Evolutionary conservation across 2,888 invertebrate species (phyloP).

Genomic region (Acleris sparsana): DNA sequence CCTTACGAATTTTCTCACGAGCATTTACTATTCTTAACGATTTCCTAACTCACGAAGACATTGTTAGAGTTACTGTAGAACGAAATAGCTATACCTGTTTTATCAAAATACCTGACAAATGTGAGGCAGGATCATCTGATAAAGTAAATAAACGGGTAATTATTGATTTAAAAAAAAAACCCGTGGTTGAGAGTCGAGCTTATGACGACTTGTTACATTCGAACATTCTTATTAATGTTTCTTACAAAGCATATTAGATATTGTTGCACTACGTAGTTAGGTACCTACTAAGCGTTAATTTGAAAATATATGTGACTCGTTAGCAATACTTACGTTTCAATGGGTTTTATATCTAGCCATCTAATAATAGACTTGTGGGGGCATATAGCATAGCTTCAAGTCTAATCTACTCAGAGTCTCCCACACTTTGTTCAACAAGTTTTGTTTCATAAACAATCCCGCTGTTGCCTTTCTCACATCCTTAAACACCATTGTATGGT

Average conservation of each 20-base stretch:
- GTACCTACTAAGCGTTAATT: no score
- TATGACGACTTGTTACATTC: no score
- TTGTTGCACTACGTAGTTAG: no score
- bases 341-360: no score
- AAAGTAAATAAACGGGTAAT: background rate
- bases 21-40: slow-evolving; percentile 16
- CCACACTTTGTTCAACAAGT: slow-evolving; percentile 39
- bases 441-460: slow-evolving; percentile 50
- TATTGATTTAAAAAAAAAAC: no score
- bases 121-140: background rate
- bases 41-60: slow-evolving; percentile 23
- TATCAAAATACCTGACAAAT: background rate
- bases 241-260: no score
- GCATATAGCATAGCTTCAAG: slow-evolving; percentile 3
- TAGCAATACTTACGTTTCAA: no score
- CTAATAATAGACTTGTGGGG: no score
- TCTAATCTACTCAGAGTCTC: slow-evolving; percentile 11
- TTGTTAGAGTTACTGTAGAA: slow-evolving; percentile 13
- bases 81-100: slow-evolving; percentile 6
- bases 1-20: slow-evolving; percentile 27
- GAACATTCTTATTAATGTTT: no score
- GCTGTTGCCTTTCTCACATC: slow-evolving; percentile 58
- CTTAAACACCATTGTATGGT: slow-evolving; percentile 52
- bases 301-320: no score
- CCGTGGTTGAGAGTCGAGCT: background rate